A percentile compares a stretch with the other conserved stretches of the same genome.
Conservation (phyloP, 2,888 invertebrate genomes). For the Ellobium chinense region DNA sequence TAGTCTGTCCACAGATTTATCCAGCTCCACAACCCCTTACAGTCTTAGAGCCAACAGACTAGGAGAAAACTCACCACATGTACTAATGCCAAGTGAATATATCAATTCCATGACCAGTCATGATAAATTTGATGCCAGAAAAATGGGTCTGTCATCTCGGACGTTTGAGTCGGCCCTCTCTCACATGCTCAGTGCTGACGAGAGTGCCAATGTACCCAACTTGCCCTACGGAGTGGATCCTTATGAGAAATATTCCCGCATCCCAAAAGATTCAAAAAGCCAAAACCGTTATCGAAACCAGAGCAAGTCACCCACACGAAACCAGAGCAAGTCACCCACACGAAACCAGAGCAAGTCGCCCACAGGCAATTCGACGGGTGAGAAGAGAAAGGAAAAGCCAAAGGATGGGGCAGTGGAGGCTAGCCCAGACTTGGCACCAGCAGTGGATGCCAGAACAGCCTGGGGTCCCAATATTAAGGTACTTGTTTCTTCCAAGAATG, state of each 20-base stretch:
- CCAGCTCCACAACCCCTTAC: not conserved
- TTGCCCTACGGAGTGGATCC: not conserved
- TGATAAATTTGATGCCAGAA: constrained; percentile 68
- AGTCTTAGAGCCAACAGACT: not conserved
- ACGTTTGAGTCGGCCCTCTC: constrained; percentile 70
- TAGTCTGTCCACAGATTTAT: not conserved
- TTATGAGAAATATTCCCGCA: not conserved
- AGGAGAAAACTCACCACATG: not conserved
- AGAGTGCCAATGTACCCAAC: not conserved
- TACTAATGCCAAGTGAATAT: constrained; percentile 64
- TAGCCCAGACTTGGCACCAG: not conserved
- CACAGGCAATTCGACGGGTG: too few species aligned
- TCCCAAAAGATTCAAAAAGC: not conserved
- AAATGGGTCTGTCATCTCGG: constrained; percentile 67
- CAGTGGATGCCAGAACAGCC: too few species aligned
- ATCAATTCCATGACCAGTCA: constrained; percentile 58
- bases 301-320: not conserved
- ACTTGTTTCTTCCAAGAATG: too few species aligned
- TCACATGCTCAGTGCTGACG: constrained; percentile 62
- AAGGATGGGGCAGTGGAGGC: not conserved
- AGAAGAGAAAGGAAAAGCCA: not conserved
- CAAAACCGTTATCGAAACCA: not conserved
- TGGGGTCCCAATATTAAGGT: not conserved
- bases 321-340: too few species aligned
- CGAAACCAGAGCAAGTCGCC: too few species aligned